Evolutionary conservation across 1,140 invertebrate genomes (phyloP).

Genomic region (Gonatopus flavifemur): DNA sequence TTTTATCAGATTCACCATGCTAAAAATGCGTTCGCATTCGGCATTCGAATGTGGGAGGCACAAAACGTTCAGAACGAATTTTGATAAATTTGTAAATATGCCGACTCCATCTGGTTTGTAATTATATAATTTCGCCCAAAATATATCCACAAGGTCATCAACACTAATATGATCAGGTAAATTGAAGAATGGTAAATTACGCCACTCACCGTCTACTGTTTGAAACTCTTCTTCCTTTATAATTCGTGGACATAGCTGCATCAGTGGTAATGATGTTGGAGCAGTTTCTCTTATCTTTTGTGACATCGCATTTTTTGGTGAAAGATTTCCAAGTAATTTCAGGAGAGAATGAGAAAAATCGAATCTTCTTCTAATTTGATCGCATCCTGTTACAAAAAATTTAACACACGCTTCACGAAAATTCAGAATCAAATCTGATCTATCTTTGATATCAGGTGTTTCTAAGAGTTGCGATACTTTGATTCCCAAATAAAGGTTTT

Average conservation of each 20-base stretch:
- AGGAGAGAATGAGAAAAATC: constrained; percentile 17
- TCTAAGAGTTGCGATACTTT: constrained; percentile 12
- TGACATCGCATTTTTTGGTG: constrained; percentile 11
- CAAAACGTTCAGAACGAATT: constrained; percentile 23
- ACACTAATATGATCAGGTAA: constrained; percentile 14
- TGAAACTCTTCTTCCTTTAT: constrained; percentile 6
- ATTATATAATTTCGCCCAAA: constrained; percentile 17
- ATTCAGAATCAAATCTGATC: constrained; percentile 14
- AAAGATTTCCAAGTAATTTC: constrained; percentile 8
- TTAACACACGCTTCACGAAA: too few relatives aligned
- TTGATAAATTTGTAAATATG: constrained; percentile 16
- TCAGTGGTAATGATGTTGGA: constrained; percentile 13
- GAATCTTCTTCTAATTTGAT: constrained; percentile 16
- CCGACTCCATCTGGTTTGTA: constrained; percentile 12
- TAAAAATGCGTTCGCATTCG: too few relatives aligned
- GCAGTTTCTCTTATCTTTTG: constrained; percentile 11
- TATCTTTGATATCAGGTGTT: constrained; percentile 12
- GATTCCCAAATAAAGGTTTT: constrained; percentile 18
- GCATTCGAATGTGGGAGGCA: constrained; percentile 17
- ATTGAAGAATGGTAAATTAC: constrained; percentile 16
- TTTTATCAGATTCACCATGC: neutral
- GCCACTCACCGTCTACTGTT: constrained; percentile 19
- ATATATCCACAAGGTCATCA: constrained; percentile 10
- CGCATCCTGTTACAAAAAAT: constrained; percentile 15
- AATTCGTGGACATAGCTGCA: constrained; percentile 16